Conservation (phyloP, 2,888 invertebrate species). For the Halictus ligatus region DNA sequence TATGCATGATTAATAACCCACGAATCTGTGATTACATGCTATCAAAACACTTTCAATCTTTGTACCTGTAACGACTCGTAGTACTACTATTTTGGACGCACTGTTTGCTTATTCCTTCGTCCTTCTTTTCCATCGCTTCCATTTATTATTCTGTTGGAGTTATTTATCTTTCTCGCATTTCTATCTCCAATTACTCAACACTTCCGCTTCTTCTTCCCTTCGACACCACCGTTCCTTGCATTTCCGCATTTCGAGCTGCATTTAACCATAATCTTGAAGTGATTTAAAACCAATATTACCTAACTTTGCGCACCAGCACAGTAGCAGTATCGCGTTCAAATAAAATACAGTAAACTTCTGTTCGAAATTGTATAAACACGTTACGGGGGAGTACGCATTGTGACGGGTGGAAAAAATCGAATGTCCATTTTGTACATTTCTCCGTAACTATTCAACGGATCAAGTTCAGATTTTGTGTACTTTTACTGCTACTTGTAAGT, state of each 20-base stretch:
- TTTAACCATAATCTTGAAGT: neutral
- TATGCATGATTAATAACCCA: too few species aligned
- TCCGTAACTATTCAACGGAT: too few species aligned
- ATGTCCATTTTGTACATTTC: neutral
- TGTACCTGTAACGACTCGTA: neutral
- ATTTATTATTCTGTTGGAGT: neutral
- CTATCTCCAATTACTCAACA: slow-evolving; percentile 2
- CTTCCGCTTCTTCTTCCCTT: neutral
- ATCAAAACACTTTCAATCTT: neutral
- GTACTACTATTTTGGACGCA: neutral
- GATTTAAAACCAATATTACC: neutral
- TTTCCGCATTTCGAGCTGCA: neutral
- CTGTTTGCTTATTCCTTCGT: neutral
- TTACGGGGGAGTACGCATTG: too few species aligned
- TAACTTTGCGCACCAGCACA: neutral
- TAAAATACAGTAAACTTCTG: neutral
- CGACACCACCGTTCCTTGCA: too few species aligned
- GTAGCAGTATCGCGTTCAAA: neutral
- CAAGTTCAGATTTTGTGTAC: too few species aligned
- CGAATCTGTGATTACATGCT: too few species aligned
- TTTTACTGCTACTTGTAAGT: too few species aligned
- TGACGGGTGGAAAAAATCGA: neutral
- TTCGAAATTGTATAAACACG: neutral
- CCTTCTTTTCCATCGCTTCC: neutral
- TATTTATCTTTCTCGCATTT: neutral